Percentiles rank a stretch among this genome's conserved stretches.
These are phyloP conservation scores for Mus spicilegus DNA, from an alignment of 2,113 vertebrate genomes.

Conservation along the genomic window DNA sequence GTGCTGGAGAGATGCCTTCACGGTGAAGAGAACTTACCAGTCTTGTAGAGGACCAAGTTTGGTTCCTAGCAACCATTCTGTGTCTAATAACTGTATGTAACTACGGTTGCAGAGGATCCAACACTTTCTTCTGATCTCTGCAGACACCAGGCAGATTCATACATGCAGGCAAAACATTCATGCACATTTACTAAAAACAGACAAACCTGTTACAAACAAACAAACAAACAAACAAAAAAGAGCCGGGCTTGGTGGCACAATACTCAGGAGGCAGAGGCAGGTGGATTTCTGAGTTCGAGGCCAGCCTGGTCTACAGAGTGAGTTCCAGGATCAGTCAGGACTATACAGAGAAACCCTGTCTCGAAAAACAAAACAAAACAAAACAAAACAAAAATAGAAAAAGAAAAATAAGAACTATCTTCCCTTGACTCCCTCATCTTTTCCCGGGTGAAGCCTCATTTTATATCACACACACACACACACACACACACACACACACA, in stretches of 20 bases:
- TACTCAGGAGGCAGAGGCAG: no score
- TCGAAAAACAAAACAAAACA: no score
- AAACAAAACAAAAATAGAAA: not conserved
- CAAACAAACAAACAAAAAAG: no score
- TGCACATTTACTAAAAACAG: not conserved
- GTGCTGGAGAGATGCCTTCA: not conserved
- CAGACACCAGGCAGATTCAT: not conserved
- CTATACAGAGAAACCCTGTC: no score
- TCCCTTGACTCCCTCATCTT: not conserved
- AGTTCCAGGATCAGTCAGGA: no score
- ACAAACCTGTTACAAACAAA: not conserved
- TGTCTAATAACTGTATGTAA: not conserved
- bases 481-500: no score
- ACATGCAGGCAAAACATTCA: not conserved
- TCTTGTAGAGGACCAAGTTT: not conserved
- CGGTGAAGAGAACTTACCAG: not conserved
- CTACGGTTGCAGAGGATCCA: not conserved
- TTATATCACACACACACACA: not conserved
- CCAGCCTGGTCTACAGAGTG: no score
- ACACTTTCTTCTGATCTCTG: not conserved
- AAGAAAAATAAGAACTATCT: not conserved
- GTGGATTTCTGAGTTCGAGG: no score
- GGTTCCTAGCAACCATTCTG: not conserved
- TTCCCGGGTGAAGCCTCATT: not conserved
- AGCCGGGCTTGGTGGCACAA: no score